Percentiles rank a stretch among this genome's conserved stretches.
phyloP scores from a whole-genome alignment of 2,888 invertebrate genomes.

The Melanophora roralis region DNA sequence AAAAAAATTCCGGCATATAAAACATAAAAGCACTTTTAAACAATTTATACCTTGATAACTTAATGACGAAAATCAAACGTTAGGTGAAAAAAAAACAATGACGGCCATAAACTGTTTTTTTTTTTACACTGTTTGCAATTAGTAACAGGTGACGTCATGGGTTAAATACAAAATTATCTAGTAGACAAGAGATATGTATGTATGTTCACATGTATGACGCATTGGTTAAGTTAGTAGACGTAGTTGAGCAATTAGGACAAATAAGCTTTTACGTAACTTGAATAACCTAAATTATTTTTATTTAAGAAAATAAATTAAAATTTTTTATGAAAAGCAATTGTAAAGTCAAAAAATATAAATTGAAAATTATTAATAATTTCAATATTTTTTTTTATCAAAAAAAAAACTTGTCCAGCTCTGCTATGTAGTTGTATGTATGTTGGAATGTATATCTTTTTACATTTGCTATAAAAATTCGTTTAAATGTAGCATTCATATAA shows the following conservation, averaged over 20 bases:
- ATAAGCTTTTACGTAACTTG: no score
- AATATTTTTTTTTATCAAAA: background rate
- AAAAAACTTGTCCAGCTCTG: background rate
- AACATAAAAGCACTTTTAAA: background rate
- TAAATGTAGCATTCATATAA: background rate
- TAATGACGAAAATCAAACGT: background rate
- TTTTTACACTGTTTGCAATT: slow-evolving; percentile 6
- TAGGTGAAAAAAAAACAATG: slow-evolving; percentile 1
- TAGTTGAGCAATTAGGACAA: no score
- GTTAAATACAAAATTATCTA: background rate
- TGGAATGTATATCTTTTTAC: background rate
- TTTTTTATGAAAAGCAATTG: no score
- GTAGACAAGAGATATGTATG: background rate
- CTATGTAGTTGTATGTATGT: background rate
- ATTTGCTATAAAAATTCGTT: background rate
- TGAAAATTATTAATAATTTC: background rate
- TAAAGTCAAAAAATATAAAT: background rate
- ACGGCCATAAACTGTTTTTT: slow-evolving; percentile 14
- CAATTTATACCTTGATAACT: background rate
- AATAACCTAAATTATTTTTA: no score
- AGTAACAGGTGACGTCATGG: slow-evolving; percentile 22
- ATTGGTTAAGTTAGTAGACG: background rate
- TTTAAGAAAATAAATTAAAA: background rate
- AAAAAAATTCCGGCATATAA: background rate
- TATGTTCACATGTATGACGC: background rate